Conservation (phyloP, 1,140 invertebrate species). For the Drosophila orosa region DNA sequence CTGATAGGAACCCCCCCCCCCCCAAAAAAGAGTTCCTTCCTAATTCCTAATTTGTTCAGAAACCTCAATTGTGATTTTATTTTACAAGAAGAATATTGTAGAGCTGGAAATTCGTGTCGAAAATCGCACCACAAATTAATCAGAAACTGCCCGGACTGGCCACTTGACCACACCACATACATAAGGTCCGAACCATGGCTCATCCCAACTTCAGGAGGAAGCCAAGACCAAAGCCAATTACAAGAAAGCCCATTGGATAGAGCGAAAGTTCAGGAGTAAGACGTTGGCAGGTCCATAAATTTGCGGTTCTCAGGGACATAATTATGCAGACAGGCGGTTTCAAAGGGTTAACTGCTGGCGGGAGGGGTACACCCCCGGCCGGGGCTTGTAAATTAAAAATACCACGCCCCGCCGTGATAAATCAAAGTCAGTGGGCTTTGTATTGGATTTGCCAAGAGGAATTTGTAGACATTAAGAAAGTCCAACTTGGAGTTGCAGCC, state of each 20-base stretch:
- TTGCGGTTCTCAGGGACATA: slow-evolving; percentile 52
- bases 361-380: slow-evolving; percentile 2
- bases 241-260: slow-evolving; percentile 52
- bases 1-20: no score
- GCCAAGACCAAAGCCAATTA: slow-evolving; percentile 57
- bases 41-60: no score
- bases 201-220: slow-evolving; percentile 8
- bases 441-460: slow-evolving; percentile 72
- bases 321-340: slow-evolving; percentile 62
- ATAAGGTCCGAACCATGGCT: background rate
- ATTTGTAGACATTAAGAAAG: slow-evolving; percentile 69
- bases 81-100: no score
- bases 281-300: slow-evolving; percentile 68
- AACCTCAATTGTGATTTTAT: no score
- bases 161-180: slow-evolving; percentile 28
- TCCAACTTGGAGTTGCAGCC: slow-evolving; percentile 26
- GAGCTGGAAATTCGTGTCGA: background rate
- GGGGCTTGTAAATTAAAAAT: slow-evolving; percentile 74
- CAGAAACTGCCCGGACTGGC: slow-evolving; percentile 20
- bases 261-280: slow-evolving; percentile 60
- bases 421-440: slow-evolving; percentile 78
- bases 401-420: slow-evolving; percentile 73
- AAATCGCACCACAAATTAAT: slow-evolving; percentile 38
- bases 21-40: no score
- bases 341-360: slow-evolving; percentile 39